Conservation (phyloP, 2,797 vertebrate species). For the Falco cherrug region DNA sequence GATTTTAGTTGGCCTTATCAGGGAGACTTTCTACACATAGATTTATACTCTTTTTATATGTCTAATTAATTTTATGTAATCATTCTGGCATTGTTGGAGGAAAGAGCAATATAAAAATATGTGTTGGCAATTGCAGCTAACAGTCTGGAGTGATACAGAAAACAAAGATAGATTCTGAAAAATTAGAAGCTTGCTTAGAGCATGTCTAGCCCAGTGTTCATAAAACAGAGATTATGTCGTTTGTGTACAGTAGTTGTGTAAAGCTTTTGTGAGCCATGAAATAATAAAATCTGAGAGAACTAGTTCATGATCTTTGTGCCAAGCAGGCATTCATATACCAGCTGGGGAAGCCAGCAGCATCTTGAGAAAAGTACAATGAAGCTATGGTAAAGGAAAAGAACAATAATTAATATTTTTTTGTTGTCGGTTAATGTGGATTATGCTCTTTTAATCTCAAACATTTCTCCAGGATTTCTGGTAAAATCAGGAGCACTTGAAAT, state of each 20-base stretch:
- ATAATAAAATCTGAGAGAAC: background rate
- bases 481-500: background rate
- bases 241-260: conserved; percentile 13
- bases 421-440: background rate
- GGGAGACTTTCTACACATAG: background rate
- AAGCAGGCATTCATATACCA: background rate
- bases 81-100: background rate
- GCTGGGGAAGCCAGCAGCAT: background rate
- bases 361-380: background rate
- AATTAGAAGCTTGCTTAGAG: background rate
- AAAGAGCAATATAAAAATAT: background rate
- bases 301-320: background rate
- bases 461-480: background rate
- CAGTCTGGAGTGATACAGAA: background rate
- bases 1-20: background rate
- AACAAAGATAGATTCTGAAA: background rate
- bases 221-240: background rate
- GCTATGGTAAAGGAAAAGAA: background rate
- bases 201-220: background rate
- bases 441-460: background rate
- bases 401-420: background rate
- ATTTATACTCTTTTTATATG: background rate
- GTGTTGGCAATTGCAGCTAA: background rate
- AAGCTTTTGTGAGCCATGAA: background rate
- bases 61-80: background rate